phyloP scores from a whole-genome alignment of 2,888 invertebrate species.

The Omphaloscelis lunosa region DNA sequence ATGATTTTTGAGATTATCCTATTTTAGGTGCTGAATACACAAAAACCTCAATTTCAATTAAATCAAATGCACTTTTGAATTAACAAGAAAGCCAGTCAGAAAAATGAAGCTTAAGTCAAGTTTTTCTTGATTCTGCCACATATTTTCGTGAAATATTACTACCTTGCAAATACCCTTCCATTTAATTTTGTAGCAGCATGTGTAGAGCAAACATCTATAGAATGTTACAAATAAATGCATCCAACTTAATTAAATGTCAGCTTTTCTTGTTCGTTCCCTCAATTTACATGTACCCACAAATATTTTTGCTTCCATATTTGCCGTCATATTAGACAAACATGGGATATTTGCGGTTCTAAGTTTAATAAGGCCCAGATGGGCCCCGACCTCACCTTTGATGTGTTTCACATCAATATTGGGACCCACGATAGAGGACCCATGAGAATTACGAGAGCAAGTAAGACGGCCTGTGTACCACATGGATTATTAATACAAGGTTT shows the following conservation, averaged over 20 bases:
- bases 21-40: not conserved
- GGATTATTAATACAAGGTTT: no score
- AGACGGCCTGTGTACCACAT: not conserved
- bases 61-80: not conserved
- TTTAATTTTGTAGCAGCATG: conserved; percentile 4
- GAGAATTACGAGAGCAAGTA: not conserved
- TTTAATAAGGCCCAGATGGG: conserved; percentile 62
- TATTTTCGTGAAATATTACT: not conserved
- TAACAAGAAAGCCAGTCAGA: not conserved
- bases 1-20: not conserved
- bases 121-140: not conserved
- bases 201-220: conserved; percentile 2
- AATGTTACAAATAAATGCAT: conserved; percentile 26
- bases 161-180: not conserved
- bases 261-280: not conserved
- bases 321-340: conserved; percentile 53
- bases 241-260: not conserved
- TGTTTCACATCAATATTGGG: conserved; percentile 45
- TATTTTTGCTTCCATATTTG: conserved; percentile 54
- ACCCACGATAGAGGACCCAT: not conserved
- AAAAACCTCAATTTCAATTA: not conserved
- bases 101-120: not conserved
- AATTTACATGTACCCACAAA: conserved; percentile 47
- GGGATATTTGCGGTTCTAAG: conserved; percentile 57
- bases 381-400: conserved; percentile 30